phyloP scores from a whole-genome alignment of 2,888 invertebrate species.

The Noctua comes region DNA sequence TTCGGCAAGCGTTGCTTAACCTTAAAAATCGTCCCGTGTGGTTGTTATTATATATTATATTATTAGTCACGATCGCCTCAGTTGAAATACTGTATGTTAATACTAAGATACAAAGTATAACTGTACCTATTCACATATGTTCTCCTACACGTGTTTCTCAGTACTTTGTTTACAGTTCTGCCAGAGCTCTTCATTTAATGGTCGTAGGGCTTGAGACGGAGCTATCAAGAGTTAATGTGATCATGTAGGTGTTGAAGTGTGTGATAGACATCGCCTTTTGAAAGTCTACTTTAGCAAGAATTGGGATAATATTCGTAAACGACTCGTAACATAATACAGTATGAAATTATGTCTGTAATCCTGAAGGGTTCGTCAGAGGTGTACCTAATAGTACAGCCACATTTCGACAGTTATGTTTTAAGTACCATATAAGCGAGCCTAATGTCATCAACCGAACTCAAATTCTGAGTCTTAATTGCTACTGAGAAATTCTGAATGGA shows the following conservation, averaged over 20 bases:
- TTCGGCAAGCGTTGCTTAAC: no score
- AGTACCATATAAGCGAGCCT: neutral
- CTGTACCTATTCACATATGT: neutral
- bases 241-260: neutral
- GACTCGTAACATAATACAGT: neutral
- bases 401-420: neutral
- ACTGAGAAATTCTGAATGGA: neutral
- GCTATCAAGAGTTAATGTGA: slow-evolving; percentile 1
- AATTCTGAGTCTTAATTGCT: neutral
- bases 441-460: neutral
- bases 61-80: neutral
- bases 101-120: neutral
- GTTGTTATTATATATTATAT: no score
- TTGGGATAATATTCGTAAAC: neutral
- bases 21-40: no score
- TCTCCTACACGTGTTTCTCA: slow-evolving; percentile 11
- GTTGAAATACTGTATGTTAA: neutral
- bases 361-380: neutral
- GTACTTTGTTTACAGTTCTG: slow-evolving; percentile 13
- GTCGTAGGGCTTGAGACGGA: neutral
- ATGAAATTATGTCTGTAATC: neutral
- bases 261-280: neutral
- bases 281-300: neutral
- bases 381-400: neutral
- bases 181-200: neutral